Conservation (phyloP, 2,797 vertebrate genomes). For the Neomorphus geoffroyi region DNA sequence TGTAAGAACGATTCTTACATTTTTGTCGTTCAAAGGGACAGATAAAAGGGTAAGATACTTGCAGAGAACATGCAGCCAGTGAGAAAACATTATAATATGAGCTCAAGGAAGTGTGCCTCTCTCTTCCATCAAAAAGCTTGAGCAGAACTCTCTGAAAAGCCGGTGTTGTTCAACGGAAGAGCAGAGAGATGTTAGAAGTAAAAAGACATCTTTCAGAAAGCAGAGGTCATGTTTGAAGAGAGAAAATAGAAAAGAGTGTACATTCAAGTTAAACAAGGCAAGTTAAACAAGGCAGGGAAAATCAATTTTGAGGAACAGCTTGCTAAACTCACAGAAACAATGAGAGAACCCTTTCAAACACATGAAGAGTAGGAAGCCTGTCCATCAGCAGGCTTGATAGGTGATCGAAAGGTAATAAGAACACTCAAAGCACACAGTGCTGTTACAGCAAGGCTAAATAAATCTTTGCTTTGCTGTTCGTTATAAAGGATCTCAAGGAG, state of each 20-base stretch:
- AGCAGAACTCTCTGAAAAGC: neutral
- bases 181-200: neutral
- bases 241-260: neutral
- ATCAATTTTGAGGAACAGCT: conserved; percentile 9
- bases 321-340: conserved; percentile 7
- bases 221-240: conserved; percentile 23
- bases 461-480: conserved; percentile 44
- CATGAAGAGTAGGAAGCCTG: neutral
- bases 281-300: conserved; percentile 34
- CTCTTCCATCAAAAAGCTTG: neutral
- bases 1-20: neutral
- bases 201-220: neutral
- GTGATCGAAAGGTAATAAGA: neutral
- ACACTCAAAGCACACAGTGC: neutral
- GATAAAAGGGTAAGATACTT: neutral
- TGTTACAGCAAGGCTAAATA: conserved; percentile 26
- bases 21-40: neutral
- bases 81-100: neutral
- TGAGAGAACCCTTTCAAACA: neutral
- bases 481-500: neutral
- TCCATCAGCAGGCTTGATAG: conserved; percentile 5
- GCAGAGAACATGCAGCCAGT: neutral
- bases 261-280: conserved; percentile 16
- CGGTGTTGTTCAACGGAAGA: neutral
- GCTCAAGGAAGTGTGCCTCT: accelerated